These are phyloP conservation scores for Hippasteria phrygiana DNA, from an alignment of 53 echinoderm and acorn worm genomes.

Conservation along the genomic window DNA sequence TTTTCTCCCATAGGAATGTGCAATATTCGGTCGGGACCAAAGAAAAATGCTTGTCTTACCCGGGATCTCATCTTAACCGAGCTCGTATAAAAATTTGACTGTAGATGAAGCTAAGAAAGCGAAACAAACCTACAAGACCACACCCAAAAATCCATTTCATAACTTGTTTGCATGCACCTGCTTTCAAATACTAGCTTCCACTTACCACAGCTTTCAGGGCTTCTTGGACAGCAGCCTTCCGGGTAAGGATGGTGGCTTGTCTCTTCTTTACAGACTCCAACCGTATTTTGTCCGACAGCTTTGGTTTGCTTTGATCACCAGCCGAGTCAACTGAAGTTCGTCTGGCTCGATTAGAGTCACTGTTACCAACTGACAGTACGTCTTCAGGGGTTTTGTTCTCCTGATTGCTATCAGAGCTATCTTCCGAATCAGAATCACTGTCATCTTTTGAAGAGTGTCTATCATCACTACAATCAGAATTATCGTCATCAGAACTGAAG, in stretches of 20 bases:
- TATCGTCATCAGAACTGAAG: not conserved
- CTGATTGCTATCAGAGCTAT: constrained; percentile 38
- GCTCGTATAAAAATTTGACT: no score
- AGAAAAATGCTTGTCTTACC: no score
- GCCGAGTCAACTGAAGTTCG: not conserved
- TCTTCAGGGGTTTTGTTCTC: not conserved
- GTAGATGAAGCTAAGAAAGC: no score
- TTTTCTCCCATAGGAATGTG: no score
- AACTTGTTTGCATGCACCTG: no score
- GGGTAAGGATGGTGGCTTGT: constrained; percentile 66
- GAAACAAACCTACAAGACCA: no score
- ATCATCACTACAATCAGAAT: not conserved
- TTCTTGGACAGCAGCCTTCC: constrained; percentile 71
- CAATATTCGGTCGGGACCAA: no score
- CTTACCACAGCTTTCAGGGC: constrained; percentile 91
- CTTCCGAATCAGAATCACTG: constrained; percentile 8
- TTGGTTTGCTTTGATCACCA: constrained; percentile 13
- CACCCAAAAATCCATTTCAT: no score
- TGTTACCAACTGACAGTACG: not conserved
- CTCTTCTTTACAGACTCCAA: constrained; percentile 77
- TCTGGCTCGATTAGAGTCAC: not conserved
- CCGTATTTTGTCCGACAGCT: constrained; percentile 79
- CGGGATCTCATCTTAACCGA: no score
- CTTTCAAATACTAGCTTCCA: not conserved
- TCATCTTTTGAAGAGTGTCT: constrained; percentile 19